Conservation (phyloP, 2,888 invertebrate genomes). For the Thereva unica region DNA sequence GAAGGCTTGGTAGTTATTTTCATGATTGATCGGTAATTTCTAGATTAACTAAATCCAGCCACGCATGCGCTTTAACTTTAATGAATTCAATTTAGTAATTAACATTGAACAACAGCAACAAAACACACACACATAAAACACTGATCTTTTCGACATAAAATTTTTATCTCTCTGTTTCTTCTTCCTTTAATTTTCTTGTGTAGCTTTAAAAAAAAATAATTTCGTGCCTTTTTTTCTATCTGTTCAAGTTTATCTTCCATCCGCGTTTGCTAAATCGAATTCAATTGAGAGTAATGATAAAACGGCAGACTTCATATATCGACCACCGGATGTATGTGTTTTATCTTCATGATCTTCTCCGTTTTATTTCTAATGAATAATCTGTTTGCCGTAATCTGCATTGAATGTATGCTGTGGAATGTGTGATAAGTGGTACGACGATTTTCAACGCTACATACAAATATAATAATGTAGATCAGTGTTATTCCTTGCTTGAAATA, state of each 20-base stretch:
- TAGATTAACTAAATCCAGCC: no score
- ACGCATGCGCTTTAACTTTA: no score
- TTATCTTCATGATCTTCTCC: constrained; percentile 39
- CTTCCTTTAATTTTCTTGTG: not conserved
- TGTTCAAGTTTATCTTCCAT: constrained; percentile 25
- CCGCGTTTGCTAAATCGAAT: constrained; percentile 41
- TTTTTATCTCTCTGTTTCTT: not conserved
- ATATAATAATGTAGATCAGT: no score
- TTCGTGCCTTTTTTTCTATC: constrained; percentile 5
- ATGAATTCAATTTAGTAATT: no score
- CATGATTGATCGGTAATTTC: no score
- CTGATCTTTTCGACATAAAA: no score
- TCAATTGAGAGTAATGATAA: constrained; percentile 42
- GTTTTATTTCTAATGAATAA: constrained; percentile 40
- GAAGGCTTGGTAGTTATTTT: no score
- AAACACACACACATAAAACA: no score
- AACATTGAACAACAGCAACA: no score
- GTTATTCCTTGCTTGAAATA: no score
- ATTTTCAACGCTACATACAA: not conserved
- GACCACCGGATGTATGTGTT: constrained; percentile 43
- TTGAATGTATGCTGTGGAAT: constrained; percentile 13
- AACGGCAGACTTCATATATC: constrained; percentile 37
- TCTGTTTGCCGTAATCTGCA: constrained; percentile 37
- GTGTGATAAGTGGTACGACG: constrained; percentile 33
- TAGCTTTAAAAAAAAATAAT: not conserved